Base-by-base conservation (phyloP, 2,888 invertebrate species). In the Hyposoter didymator region DNA sequence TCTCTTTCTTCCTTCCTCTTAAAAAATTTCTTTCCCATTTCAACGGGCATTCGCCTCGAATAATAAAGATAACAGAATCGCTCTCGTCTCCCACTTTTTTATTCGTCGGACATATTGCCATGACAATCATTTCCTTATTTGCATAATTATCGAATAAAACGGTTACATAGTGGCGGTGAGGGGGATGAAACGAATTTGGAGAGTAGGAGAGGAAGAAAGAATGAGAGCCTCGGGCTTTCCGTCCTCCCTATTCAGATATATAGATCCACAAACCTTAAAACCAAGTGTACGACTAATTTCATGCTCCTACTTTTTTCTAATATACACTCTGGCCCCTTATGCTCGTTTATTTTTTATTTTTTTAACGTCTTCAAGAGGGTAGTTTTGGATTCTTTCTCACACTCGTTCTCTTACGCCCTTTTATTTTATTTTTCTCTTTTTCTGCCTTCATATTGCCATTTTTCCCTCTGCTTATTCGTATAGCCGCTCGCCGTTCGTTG, bases 131-230 rank as follows among this genome's bases (percentile, higher is more conserved):
- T 93, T 88, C 86, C 76, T 88, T 91, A 94, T 94, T 94, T 94
- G 90, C 94, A 94, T 94, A 93, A 94, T 93, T 94, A 93, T 93
- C 93, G 90, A 94, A 93, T 94, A 93, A 93, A 93, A 92, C 87
- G 88, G 84, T 85, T 85, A 82, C 82, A 78, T 70, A 64, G 74
- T 45, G 78, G 35, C 39, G 69, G 94, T 94, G 94, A 94, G 95
- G 95, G 95, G 95, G 95, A 94, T 94, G 43, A 76, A 66, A 17
- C n/a, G 94, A 95, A 95, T 95, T 95, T 94, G 74, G 19, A 47
- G 84, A 73, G 76, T 93, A 94, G 94, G 94, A 94, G 94, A 94
- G 49, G 39, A 47, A 49, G 49, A 76, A 49, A 66, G 49, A 52
- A 76, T 84, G 78, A 75, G 45, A 82, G 81, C 85, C 80, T 66